phyloP scores from a whole-genome alignment of 2,113 vertebrate species.

The Vanacampus margaritifer region DNA sequence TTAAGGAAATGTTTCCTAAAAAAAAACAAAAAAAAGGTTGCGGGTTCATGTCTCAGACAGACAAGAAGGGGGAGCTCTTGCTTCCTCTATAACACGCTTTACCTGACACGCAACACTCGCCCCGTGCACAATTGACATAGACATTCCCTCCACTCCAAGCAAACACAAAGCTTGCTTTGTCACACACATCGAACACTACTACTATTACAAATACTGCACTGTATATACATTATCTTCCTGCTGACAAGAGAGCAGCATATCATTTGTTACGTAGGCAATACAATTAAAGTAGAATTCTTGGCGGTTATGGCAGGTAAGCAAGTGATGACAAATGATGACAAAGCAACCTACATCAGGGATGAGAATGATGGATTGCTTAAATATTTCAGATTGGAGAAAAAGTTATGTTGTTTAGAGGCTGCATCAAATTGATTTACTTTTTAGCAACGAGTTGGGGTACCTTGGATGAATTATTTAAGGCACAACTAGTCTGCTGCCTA shows the following conservation, averaged over 20 bases:
- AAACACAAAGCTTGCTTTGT: neutral
- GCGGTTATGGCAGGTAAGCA: neutral
- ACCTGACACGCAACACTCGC: constrained; percentile 34
- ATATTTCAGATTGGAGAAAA: too few species aligned
- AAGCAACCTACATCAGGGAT: neutral
- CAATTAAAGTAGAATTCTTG: neutral
- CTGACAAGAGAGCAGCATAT: constrained; percentile 20
- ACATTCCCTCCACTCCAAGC: neutral
- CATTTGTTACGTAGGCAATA: neutral
- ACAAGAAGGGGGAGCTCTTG: constrained; percentile 70
- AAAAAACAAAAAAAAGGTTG: neutral
- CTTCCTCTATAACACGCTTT: constrained; percentile 37
- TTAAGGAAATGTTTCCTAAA: neutral
- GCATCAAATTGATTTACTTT: neutral
- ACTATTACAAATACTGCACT: neutral
- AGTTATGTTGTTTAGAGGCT: neutral
- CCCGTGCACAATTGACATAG: constrained; percentile 12
- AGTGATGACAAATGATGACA: neutral
- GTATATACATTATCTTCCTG: constrained; percentile 1
- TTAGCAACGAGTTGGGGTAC: neutral
- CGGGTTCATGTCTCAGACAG: constrained; percentile 35
- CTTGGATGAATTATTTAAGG: neutral
- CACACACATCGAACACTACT: neutral
- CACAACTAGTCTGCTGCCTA: neutral
- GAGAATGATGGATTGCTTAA: too few species aligned